phyloP scores from a whole-genome alignment of 2,888 invertebrate species.

The Noctua janthina region DNA sequence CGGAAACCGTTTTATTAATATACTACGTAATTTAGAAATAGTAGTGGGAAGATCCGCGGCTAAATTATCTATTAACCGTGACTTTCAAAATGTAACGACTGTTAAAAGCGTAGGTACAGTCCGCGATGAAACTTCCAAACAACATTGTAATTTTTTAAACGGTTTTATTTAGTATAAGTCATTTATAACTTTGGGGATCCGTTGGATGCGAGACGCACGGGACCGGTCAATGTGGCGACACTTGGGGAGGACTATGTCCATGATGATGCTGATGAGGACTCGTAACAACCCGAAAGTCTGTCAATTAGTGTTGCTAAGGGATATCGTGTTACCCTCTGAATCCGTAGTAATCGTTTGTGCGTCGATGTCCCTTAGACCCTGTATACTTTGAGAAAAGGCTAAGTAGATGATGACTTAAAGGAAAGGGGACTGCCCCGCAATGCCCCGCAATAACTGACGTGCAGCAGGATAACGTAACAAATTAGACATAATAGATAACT shows the following conservation, averaged over 20 bases:
- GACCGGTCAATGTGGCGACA: no score
- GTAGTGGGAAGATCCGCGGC: background rate
- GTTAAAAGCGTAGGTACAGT: background rate
- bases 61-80: background rate
- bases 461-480: no score
- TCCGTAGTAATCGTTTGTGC: no score
- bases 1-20: constrained; percentile 25
- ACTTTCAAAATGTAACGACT: background rate
- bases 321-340: no score
- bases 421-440: no score
- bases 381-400: no score
- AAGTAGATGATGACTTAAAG: no score
- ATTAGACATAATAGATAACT: no score
- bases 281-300: background rate
- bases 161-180: background rate
- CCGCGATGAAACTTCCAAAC: background rate
- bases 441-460: no score
- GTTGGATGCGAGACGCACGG: no score
- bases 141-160: background rate
- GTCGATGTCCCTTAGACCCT: no score
- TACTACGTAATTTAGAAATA: background rate
- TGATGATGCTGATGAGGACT: background rate
- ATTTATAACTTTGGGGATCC: background rate
- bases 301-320: background rate
- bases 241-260: no score